A percentile compares a stretch with the other conserved stretches of the same genome.
Evolutionary conservation across 2,797 vertebrate genomes (phyloP).

Genomic region (Streptopelia turtur): DNA sequence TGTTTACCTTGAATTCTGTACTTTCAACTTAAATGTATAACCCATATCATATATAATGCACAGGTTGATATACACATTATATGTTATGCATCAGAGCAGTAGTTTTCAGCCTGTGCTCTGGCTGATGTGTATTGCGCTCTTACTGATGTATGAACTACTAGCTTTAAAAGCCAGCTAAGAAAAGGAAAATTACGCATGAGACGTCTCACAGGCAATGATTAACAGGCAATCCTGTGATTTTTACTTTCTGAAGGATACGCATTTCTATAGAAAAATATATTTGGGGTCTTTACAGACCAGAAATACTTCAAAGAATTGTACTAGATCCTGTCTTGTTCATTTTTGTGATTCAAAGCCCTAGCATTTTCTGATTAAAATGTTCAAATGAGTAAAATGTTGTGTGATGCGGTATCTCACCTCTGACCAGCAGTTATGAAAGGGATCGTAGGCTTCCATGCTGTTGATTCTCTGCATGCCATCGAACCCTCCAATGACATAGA

Average conservation of each 20-base stretch:
- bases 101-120: not conserved
- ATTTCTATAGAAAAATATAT: not conserved
- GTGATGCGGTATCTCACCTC: constrained; percentile 80
- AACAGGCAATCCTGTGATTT: not conserved
- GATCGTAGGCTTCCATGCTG: constrained; percentile 93
- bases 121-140: not conserved
- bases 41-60: not conserved
- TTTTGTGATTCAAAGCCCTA: not conserved
- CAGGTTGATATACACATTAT: not conserved
- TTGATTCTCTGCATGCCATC: constrained; percentile 90
- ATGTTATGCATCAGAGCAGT: not conserved
- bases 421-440: constrained; percentile 96
- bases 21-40: not conserved
- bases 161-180: not conserved
- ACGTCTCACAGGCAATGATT: not conserved
- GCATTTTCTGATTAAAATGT: not conserved
- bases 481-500: constrained; percentile 92
- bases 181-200: not conserved
- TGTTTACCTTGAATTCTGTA: not conserved
- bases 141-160: not conserved
- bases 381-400: not conserved
- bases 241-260: not conserved
- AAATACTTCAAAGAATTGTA: not conserved
- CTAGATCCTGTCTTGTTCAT: not conserved
- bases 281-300: not conserved